These are phyloP conservation scores for Synanthedon vespiformis DNA, from an alignment of 2,888 invertebrate species.

Conservation along the genomic window DNA sequence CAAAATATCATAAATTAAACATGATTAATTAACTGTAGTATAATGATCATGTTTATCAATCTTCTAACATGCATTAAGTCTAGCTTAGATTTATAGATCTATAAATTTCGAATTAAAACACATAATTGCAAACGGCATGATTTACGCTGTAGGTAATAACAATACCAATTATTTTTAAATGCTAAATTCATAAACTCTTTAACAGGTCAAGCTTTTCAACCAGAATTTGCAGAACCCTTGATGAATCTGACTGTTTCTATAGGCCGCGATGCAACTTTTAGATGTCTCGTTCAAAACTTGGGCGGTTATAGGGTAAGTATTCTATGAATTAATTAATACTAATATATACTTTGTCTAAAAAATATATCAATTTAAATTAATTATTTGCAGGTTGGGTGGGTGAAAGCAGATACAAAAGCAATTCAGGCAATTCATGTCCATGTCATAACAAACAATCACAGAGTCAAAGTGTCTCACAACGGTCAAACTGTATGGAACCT, in stretches of 20 bases:
- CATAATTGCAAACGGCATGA: neutral
- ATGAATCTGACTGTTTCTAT: constrained; percentile 86
- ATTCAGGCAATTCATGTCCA: constrained; percentile 93
- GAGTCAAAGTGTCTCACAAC: constrained; percentile 86
- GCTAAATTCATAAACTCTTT: neutral
- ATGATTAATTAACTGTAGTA: too few relatives aligned
- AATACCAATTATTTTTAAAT: neutral
- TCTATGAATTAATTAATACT: neutral
- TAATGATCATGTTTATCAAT: too few relatives aligned
- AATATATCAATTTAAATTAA: too few relatives aligned
- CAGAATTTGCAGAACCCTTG: constrained; percentile 86
- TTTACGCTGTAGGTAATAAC: neutral
- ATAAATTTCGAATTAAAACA: too few relatives aligned
- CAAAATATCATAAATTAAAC: too few relatives aligned
- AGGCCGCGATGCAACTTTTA: constrained; percentile 88
- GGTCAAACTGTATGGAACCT: constrained; percentile 92
- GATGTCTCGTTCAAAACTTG: constrained; percentile 86
- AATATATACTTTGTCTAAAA: too few relatives aligned
- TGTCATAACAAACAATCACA: constrained; percentile 91
- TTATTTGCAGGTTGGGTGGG: constrained; percentile 85
- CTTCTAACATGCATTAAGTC: too few relatives aligned
- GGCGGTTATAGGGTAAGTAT: constrained; percentile 88
- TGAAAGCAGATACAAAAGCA: constrained; percentile 92
- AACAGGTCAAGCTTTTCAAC: constrained; percentile 80
- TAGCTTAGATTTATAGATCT: too few relatives aligned